Conservation (phyloP, 2,888 invertebrate genomes). For the Agrotis ipsilon region DNA sequence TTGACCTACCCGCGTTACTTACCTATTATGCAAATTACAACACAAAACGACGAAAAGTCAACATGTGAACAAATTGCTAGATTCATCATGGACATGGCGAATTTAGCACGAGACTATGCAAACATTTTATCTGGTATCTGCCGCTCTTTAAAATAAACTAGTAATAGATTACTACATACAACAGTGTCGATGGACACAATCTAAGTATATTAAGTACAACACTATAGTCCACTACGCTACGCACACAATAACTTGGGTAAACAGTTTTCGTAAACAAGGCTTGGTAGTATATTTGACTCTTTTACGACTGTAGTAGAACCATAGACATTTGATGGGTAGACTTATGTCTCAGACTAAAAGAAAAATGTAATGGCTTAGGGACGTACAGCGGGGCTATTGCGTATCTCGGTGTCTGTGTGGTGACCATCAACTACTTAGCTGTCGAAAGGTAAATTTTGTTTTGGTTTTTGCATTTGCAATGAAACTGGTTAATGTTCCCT, state of each 20-base stretch:
- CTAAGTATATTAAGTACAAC: constrained; percentile 10
- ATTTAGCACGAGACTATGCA: constrained; percentile 35
- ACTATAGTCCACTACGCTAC: not conserved
- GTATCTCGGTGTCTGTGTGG: too few species aligned
- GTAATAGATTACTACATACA: constrained; percentile 16
- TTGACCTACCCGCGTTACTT: not conserved
- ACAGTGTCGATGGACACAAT: constrained; percentile 22
- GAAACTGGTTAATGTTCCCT: too few species aligned
- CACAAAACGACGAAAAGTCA: not conserved
- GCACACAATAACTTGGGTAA: constrained; percentile 8
- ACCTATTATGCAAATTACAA: constrained; percentile 17
- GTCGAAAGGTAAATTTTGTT: too few species aligned
- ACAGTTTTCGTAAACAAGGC: constrained; percentile 21
- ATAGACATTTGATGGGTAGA: too few species aligned
- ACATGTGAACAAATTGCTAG: constrained; percentile 18
- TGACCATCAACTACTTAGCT: too few species aligned
- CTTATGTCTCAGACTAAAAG: too few species aligned
- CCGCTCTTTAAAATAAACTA: constrained; percentile 25
- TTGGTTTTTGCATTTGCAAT: too few species aligned
- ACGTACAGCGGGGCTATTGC: too few species aligned
- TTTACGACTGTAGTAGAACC: constrained; percentile 1
- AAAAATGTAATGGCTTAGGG: too few species aligned
- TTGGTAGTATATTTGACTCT: constrained; percentile 7
- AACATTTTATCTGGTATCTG: constrained; percentile 9
- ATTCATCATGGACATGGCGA: constrained; percentile 24